Percentiles rank a stretch among this genome's conserved stretches.
Conservation (phyloP, 1,140 invertebrate species). For the Monomorium pharaonis region DNA sequence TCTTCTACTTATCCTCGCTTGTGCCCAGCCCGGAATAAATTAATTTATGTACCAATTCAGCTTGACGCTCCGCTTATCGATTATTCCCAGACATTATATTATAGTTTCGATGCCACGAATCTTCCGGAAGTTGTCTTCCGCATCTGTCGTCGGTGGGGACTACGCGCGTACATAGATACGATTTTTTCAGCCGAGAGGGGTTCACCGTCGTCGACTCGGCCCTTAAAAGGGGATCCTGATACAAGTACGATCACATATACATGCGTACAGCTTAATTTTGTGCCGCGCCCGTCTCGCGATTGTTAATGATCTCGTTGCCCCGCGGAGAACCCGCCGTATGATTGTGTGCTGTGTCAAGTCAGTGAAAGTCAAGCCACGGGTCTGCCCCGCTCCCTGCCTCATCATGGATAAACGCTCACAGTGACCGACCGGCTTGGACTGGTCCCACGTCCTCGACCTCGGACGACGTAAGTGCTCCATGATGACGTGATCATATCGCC, state of each 20-base stretch:
- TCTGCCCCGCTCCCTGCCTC: slow-evolving; percentile 68
- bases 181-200: slow-evolving; percentile 58
- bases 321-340: slow-evolving; percentile 61
- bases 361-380: slow-evolving; percentile 75
- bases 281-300: slow-evolving; percentile 54
- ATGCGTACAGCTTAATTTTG: slow-evolving; percentile 46
- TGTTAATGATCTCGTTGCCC: slow-evolving; percentile 47
- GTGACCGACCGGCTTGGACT: slow-evolving; percentile 68
- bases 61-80: not conserved
- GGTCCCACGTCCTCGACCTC: slow-evolving; percentile 60
- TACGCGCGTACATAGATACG: slow-evolving; percentile 36
- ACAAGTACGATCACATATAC: slow-evolving; percentile 14
- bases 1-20: not conserved
- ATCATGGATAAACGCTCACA: slow-evolving; percentile 72
- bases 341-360: slow-evolving; percentile 75
- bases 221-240: slow-evolving; percentile 13
- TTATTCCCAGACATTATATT: not conserved
- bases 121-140: slow-evolving; percentile 19
- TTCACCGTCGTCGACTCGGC: slow-evolving; percentile 6
- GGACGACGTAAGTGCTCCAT: slow-evolving; percentile 63
- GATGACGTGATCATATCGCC: slow-evolving; percentile 35
- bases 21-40: not conserved
- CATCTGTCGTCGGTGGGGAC: not conserved
- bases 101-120: slow-evolving; percentile 54
- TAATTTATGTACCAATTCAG: slow-evolving; percentile 12